These are phyloP conservation scores for Drosophila lacteicornis DNA, from an alignment of 1,140 invertebrate genomes.

Conservation along the genomic window DNA sequence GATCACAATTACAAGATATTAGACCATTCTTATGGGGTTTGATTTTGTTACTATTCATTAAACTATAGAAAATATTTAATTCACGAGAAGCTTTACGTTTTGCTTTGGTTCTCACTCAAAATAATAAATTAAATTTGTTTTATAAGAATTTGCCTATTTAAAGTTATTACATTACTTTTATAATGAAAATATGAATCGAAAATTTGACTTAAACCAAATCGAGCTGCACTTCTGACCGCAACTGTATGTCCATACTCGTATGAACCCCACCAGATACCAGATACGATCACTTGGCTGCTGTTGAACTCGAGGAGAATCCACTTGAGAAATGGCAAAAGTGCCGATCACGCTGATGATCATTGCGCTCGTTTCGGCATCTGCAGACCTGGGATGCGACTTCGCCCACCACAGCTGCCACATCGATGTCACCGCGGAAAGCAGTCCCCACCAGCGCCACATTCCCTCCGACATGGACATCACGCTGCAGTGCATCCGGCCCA, in stretches of 20 bases:
- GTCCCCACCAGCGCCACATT: conserved; percentile 29
- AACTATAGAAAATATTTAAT: too few relatives aligned
- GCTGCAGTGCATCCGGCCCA: conserved; percentile 42
- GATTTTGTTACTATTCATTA: neutral
- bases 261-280: conserved; percentile 30
- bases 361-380: conserved; percentile 20
- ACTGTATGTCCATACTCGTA: conserved; percentile 26
- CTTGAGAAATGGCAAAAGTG: conserved; percentile 71
- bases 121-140: too few relatives aligned
- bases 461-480: conserved; percentile 63
- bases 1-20: neutral
- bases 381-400: conserved; percentile 46
- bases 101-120: too few relatives aligned
- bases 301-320: conserved; percentile 47
- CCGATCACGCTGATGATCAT: conserved; percentile 65
- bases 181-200: too few relatives aligned
- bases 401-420: conserved; percentile 60
- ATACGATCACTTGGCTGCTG: conserved; percentile 42
- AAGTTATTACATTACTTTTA: too few relatives aligned
- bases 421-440: conserved; percentile 48
- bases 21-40: neutral
- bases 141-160: too few relatives aligned
- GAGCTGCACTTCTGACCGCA: conserved; percentile 3
- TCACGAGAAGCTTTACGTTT: too few relatives aligned
- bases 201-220: neutral